Conservation (phyloP, 2,888 invertebrate species). For the Parnassius apollo region DNA sequence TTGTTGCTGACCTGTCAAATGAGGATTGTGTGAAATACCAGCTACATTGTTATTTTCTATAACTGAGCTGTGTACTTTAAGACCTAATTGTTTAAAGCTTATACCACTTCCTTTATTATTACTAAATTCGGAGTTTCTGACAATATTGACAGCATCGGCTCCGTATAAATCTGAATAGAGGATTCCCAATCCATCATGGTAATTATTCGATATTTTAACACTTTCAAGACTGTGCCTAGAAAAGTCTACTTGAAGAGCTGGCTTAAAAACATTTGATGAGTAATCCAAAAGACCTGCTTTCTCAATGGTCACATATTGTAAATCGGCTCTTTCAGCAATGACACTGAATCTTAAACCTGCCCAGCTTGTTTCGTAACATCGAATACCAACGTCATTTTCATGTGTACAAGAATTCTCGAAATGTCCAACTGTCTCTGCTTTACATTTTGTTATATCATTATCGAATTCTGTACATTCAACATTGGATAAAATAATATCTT, state of each 20-base stretch:
- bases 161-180: constrained; percentile 97
- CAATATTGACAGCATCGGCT: constrained; percentile 89
- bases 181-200: constrained; percentile 95
- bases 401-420: constrained; percentile 95
- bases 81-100: constrained; percentile 92
- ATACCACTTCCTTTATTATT: constrained; percentile 94
- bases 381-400: constrained; percentile 92
- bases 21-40: constrained; percentile 96
- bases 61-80: constrained; percentile 87
- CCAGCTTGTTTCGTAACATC: constrained; percentile 96
- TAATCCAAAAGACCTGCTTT: constrained; percentile 97
- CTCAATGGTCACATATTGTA: constrained; percentile 94
- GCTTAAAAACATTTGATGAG: constrained; percentile 91
- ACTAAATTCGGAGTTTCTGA: constrained; percentile 91
- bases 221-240: constrained; percentile 91
- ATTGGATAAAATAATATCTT: constrained; percentile 90
- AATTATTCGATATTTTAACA: constrained; percentile 90
- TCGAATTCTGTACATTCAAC: constrained; percentile 95
- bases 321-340: constrained; percentile 90
- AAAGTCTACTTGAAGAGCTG: constrained; percentile 94
- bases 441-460: constrained; percentile 92
- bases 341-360: constrained; percentile 95
- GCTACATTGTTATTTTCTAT: constrained; percentile 92
- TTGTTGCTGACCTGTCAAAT: constrained; percentile 90
- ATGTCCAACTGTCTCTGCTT: constrained; percentile 87